phyloP scores from a whole-genome alignment of 2,888 invertebrate genomes.

The Eilema sororculum region DNA sequence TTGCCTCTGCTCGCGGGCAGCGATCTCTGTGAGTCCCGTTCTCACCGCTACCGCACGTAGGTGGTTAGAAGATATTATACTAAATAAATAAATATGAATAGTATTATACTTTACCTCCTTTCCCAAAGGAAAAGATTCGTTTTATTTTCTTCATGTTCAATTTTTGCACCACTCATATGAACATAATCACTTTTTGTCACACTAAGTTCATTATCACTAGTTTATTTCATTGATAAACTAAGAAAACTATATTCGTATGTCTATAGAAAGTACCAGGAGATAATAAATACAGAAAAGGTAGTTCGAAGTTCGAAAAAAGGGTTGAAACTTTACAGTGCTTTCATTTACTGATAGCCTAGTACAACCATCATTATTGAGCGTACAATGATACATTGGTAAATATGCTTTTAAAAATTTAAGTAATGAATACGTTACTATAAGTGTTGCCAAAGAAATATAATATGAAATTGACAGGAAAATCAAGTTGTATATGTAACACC shows the following conservation, averaged over 20 bases:
- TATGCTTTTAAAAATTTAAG: too few relatives aligned
- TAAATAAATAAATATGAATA: slow-evolving; percentile 7
- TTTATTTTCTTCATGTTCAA: slow-evolving; percentile 78
- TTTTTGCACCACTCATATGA: slow-evolving; percentile 16
- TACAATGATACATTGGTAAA: background rate
- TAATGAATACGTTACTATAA: background rate
- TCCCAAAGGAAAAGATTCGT: slow-evolving; percentile 75
- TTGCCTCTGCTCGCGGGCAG: too few relatives aligned
- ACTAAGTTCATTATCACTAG: slow-evolving; percentile 20
- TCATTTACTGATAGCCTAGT: slow-evolving; percentile 11
- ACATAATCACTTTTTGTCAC: slow-evolving; percentile 6
- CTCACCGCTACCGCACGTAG: background rate
- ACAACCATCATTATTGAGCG: background rate
- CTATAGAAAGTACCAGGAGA: slow-evolving; percentile 11
- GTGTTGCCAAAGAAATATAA: background rate
- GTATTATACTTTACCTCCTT: slow-evolving; percentile 70
- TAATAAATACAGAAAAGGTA: background rate
- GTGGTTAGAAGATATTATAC: too few relatives aligned
- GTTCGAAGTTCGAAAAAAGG: background rate
- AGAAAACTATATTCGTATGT: background rate
- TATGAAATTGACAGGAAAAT: too few relatives aligned
- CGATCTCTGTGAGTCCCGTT: too few relatives aligned
- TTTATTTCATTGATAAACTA: slow-evolving; percentile 13
- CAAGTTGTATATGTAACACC: too few relatives aligned
- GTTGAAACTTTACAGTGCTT: background rate